Percentiles rank a stretch among this genome's conserved stretches.
phyloP scores from a whole-genome alignment of 2,113 vertebrate genomes.

The Sebastes schlegelii region DNA sequence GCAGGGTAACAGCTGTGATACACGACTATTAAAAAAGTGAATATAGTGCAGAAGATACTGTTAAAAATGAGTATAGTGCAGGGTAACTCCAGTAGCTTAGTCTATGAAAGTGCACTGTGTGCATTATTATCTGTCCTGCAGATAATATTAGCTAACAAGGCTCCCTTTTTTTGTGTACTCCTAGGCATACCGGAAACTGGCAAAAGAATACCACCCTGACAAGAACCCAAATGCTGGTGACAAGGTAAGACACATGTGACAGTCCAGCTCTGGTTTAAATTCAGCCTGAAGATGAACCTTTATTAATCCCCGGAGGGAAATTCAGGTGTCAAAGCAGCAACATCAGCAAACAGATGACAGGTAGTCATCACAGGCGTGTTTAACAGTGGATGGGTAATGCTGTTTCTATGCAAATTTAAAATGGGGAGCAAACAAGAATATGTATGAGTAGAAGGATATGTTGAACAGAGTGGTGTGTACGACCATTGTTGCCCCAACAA shows the following conservation, averaged over 20 bases:
- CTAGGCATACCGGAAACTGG: conserved; percentile 96
- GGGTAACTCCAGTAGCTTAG: too few relatives aligned
- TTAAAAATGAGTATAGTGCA: too few relatives aligned
- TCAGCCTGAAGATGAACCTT: background rate
- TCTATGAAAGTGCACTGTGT: too few relatives aligned
- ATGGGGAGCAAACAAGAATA: background rate
- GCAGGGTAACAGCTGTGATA: too few relatives aligned
- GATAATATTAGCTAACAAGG: accelerated
- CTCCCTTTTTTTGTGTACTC: background rate
- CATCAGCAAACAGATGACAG: too few relatives aligned
- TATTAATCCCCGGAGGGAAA: too few relatives aligned
- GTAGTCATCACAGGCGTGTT: background rate
- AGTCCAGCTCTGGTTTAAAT: too few relatives aligned
- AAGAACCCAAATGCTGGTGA: conserved; percentile 99
- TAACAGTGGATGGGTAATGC: too few relatives aligned
- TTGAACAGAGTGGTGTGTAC: background rate
- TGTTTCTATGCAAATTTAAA: background rate
- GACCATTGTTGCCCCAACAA: background rate
- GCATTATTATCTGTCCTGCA: too few relatives aligned
- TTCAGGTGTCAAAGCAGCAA: too few relatives aligned
- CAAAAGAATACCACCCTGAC: conserved; percentile 99
- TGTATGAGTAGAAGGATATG: background rate
- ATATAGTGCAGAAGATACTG: too few relatives aligned
- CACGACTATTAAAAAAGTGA: too few relatives aligned
- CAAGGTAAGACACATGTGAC: conserved; percentile 86